Conservation (phyloP, 1,140 invertebrate genomes). For the Batillaria attramentaria region DNA sequence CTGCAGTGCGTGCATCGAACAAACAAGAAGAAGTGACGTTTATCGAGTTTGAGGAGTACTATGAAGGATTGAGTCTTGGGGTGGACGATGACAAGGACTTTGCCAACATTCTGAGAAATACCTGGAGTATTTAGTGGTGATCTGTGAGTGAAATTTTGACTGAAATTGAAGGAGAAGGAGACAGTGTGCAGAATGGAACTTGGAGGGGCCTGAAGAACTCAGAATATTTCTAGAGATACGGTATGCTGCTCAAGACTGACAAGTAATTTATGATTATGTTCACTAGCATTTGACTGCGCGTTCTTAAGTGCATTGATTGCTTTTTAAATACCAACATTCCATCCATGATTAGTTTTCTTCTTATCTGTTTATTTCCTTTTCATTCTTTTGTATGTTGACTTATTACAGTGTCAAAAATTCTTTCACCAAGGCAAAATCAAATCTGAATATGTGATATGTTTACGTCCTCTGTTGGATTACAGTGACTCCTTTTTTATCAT, state of each 20-base stretch:
- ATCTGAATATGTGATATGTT: no score
- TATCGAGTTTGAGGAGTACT: slow-evolving; percentile 71
- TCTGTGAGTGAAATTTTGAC: background rate
- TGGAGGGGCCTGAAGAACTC: background rate
- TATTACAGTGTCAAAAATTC: no score
- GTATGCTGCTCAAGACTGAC: background rate
- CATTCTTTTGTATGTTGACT: no score
- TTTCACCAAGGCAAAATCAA: no score
- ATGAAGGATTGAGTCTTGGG: slow-evolving; percentile 69
- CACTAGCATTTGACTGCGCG: background rate
- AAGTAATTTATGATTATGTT: background rate
- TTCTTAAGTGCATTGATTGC: background rate
- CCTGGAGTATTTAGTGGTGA: slow-evolving; percentile 62
- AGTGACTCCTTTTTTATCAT: no score
- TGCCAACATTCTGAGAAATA: slow-evolving; percentile 67
- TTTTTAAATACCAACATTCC: no score
- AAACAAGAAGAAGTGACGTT: slow-evolving; percentile 62
- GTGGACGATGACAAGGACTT: slow-evolving; percentile 67
- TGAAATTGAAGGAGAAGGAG: background rate
- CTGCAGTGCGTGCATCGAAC: slow-evolving; percentile 49
- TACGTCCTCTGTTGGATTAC: no score
- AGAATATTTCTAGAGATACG: background rate
- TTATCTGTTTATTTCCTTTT: no score
- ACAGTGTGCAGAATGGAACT: background rate
- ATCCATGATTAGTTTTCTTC: no score